Evolutionary conservation across 2,888 invertebrate species (phyloP).

Genomic region (Deilephila porcellus): DNA sequence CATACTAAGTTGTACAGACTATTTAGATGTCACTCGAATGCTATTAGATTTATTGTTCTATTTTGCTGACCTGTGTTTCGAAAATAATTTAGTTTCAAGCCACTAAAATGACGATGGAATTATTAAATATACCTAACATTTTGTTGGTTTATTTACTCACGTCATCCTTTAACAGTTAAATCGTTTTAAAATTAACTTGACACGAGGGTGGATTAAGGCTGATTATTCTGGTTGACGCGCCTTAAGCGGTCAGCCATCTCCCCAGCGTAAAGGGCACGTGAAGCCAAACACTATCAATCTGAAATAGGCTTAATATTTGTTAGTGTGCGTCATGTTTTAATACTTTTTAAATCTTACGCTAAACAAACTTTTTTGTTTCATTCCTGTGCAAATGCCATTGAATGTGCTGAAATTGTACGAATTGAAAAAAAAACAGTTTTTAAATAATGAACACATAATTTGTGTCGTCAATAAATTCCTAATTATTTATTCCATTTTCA

Average conservation of each 20-base stretch:
- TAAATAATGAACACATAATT: no score
- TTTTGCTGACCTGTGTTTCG: not conserved
- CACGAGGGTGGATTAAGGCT: conserved; percentile 15
- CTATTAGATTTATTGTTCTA: no score
- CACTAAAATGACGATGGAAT: not conserved
- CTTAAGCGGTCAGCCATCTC: conserved; percentile 18
- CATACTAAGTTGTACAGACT: no score
- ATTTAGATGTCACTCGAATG: no score
- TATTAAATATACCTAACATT: not conserved
- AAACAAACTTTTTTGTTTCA: not conserved
- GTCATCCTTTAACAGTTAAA: conserved; percentile 16
- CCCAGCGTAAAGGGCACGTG: conserved; percentile 7
- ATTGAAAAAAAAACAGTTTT: no score
- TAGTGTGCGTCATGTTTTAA: not conserved
- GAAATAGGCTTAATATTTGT: not conserved
- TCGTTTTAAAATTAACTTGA: conserved; percentile 20
- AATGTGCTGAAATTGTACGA: no score
- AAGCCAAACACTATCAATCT: not conserved
- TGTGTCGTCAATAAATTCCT: no score
- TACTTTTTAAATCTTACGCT: not conserved
- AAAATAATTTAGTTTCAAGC: not conserved
- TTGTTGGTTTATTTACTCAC: not conserved
- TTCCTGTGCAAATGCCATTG: not conserved
- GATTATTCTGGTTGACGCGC: conserved; percentile 5
- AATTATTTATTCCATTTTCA: no score